Conservation (phyloP, 2,888 invertebrate genomes). For the Sphinx pinastri region DNA sequence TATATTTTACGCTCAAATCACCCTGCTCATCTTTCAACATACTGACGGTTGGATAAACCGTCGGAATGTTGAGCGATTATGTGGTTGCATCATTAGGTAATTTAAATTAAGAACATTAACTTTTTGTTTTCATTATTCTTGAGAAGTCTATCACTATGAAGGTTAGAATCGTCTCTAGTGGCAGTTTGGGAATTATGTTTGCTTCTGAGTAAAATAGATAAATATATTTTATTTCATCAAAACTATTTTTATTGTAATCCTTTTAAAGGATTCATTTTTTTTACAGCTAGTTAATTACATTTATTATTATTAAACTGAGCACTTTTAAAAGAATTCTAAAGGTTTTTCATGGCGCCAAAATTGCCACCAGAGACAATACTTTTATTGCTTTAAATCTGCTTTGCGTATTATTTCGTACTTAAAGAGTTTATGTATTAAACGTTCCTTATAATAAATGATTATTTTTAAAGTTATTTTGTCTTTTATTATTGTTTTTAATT, state of each 20-base stretch:
- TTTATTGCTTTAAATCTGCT: neutral
- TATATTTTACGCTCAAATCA: neutral
- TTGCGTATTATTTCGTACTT: slow-evolving; percentile 22
- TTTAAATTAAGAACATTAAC: too few relatives aligned
- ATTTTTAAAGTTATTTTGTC: slow-evolving; percentile 23
- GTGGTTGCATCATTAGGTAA: neutral
- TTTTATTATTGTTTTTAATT: neutral
- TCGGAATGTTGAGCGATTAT: slow-evolving; percentile 5
- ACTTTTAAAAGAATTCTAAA: too few relatives aligned
- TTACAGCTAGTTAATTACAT: too few relatives aligned
- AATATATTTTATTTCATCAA: too few relatives aligned
- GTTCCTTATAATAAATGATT: slow-evolving; percentile 19
- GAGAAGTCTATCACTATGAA: neutral
- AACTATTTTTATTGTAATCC: too few relatives aligned
- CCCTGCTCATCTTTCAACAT: neutral
- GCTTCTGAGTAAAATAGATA: too few relatives aligned
- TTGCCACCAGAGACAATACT: neutral
- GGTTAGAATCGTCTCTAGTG: neutral
- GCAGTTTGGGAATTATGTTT: neutral
- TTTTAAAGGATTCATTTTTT: too few relatives aligned
- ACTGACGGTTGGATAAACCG: neutral
- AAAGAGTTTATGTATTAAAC: slow-evolving; percentile 7
- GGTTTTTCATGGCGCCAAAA: too few relatives aligned
- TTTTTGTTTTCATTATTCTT: neutral
- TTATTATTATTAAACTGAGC: too few relatives aligned